These are phyloP conservation scores for Caenorhabditis latens DNA, from an alignment of 1,140 invertebrate species.

Conservation along the genomic window DNA sequence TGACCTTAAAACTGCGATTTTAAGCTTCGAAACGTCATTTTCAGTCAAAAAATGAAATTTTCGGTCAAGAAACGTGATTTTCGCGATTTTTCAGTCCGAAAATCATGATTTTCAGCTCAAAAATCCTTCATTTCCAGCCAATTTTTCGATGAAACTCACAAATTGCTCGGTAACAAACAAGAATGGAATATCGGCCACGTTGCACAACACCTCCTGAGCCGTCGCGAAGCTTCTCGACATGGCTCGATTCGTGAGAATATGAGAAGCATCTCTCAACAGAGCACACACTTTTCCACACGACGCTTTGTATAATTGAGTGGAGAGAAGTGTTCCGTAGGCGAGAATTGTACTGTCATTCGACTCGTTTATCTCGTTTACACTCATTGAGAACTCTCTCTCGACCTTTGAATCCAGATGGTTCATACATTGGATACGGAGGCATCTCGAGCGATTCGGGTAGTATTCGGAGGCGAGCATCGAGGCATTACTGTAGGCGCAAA, in stretches of 20 bases:
- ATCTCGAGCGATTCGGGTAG: constrained; percentile 54
- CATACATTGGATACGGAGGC: constrained; percentile 58
- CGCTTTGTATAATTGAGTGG: constrained; percentile 18
- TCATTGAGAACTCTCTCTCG: constrained; percentile 28
- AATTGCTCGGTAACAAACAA: constrained; percentile 79
- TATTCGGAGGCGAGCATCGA: constrained; percentile 40
- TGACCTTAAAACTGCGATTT: too few relatives aligned
- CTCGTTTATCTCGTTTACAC: constrained; percentile 32
- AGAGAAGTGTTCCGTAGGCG: constrained; percentile 14
- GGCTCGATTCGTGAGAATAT: constrained; percentile 67
- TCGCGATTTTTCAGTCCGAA: too few relatives aligned
- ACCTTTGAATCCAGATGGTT: constrained; percentile 52
- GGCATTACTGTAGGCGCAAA: constrained; percentile 45
- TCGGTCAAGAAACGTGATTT: too few relatives aligned
- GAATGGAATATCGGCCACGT: constrained; percentile 80
- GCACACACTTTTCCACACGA: constrained; percentile 67
- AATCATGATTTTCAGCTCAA: too few relatives aligned
- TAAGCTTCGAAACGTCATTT: too few relatives aligned
- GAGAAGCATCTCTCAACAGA: constrained; percentile 77
- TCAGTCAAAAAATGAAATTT: too few relatives aligned
- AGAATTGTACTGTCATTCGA: background rate
- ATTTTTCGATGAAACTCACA: constrained; percentile 71
- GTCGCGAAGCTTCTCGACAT: constrained; percentile 70
- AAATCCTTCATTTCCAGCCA: background rate
- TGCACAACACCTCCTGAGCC: constrained; percentile 78